These are phyloP conservation scores for Panurus biarmicus DNA, from an alignment of 2,113 vertebrate species.

Conservation along the genomic window DNA sequence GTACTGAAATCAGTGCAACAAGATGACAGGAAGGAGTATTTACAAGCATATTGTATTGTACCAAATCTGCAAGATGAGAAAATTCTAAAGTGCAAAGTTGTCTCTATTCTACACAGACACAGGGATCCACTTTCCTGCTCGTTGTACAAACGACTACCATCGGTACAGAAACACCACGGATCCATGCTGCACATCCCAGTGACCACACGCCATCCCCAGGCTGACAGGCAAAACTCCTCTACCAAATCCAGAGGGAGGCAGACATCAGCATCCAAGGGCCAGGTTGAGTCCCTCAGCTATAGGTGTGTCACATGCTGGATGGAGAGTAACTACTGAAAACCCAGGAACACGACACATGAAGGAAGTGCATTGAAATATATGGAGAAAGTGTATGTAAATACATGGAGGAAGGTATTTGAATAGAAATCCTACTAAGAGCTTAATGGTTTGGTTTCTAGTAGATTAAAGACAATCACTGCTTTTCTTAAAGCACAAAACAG, in stretches of 20 bases:
- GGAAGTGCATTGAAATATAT: too few species aligned
- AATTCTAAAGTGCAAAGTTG: constrained; percentile 14
- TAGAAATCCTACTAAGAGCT: not conserved
- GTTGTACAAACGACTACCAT: not conserved
- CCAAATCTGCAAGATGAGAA: not conserved
- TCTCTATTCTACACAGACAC: not conserved
- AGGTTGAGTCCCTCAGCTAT: not conserved
- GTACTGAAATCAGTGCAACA: constrained; percentile 4
- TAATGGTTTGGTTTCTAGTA: not conserved
- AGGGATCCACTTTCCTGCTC: not conserved
- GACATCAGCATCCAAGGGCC: not conserved
- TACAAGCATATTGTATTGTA: not conserved
- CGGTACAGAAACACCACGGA: not conserved
- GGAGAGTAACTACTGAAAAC: not conserved
- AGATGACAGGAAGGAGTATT: not conserved
- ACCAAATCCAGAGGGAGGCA: not conserved
- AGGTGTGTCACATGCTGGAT: not conserved
- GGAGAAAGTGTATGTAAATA: too few species aligned
- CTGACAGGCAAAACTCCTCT: not conserved
- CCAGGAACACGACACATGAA: not conserved
- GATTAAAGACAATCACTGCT: not conserved
- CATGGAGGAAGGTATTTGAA: not conserved
- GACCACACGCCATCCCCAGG: not conserved
- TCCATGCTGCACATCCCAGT: not conserved
- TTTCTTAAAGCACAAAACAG: constrained; percentile 7